Conservation (phyloP, 2,797 vertebrate genomes). For the Caiman crocodilus region DNA sequence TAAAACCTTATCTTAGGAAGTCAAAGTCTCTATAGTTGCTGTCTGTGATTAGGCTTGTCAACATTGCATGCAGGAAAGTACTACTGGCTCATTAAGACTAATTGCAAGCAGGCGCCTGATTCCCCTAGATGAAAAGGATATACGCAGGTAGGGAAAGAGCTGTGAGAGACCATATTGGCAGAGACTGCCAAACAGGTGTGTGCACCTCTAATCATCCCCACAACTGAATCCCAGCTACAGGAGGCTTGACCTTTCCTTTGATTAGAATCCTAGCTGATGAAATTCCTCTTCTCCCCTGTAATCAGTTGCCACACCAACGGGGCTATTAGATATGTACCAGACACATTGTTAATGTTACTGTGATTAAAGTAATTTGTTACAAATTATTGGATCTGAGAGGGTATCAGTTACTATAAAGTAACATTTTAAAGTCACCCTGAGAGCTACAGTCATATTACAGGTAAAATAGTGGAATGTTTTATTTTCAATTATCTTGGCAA, state of each 20-base stretch:
- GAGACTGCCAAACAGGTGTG: conserved; percentile 21
- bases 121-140: conserved; percentile 3
- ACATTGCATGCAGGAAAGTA: conserved; percentile 58
- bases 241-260: conserved; percentile 71
- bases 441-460: background rate
- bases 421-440: conserved; percentile 40
- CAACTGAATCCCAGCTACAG: conserved; percentile 52
- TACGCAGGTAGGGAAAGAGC: background rate
- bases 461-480: background rate
- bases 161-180: background rate
- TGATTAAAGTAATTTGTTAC: conserved; percentile 69
- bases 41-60: conserved; percentile 72
- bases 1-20: conserved; percentile 19
- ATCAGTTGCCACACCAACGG: conserved; percentile 40
- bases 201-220: conserved; percentile 65
- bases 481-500: conserved; percentile 30
- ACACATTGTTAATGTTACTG: conserved; percentile 36
- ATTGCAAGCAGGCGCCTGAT: conserved; percentile 68
- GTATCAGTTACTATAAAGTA: conserved; percentile 21
- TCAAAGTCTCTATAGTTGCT: conserved; percentile 26
- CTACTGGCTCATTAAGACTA: conserved; percentile 73
- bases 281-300: conserved; percentile 43
- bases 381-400: conserved; percentile 59
- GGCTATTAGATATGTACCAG: conserved; percentile 34
- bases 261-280: conserved; percentile 64